phyloP scores from a whole-genome alignment of 2,113 vertebrate genomes.

The Crypturellus undulatus region DNA sequence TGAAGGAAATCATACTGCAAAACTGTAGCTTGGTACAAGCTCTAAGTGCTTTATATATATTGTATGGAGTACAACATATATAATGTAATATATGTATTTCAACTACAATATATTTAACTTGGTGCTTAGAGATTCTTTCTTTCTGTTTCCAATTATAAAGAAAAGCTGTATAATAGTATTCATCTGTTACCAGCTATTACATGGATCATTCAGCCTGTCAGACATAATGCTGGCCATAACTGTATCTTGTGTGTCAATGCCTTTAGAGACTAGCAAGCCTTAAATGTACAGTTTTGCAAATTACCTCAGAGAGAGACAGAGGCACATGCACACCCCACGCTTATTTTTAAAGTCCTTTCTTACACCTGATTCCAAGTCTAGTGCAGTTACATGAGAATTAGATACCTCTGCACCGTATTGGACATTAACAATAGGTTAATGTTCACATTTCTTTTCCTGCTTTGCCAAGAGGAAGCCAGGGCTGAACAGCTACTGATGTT shows the following conservation, averaged over 20 bases:
- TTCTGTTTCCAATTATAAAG: not conserved
- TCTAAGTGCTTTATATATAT: not conserved
- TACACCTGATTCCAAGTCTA: not conserved
- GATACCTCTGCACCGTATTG: not conserved
- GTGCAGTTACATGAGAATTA: not conserved
- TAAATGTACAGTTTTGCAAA: not conserved
- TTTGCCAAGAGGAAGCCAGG: not conserved
- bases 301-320: not conserved
- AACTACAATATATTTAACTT: not conserved
- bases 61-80: not conserved
- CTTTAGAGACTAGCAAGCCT: not conserved
- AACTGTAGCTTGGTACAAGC: not conserved
- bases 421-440: not conserved
- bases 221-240: not conserved
- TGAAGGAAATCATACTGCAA: not conserved
- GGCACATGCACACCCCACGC: rapidly evolving
- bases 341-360: not conserved
- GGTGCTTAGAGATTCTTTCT: not conserved
- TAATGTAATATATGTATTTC: not conserved
- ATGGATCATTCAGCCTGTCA: not conserved
- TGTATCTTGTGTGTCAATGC: not conserved
- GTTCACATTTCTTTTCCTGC: not conserved
- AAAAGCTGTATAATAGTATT: not conserved
- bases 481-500: not conserved
- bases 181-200: not conserved